A percentile compares a stretch with the other conserved stretches of the same genome.
Conservation (phyloP, 2,888 invertebrate species). For the Protonemura montana region DNA sequence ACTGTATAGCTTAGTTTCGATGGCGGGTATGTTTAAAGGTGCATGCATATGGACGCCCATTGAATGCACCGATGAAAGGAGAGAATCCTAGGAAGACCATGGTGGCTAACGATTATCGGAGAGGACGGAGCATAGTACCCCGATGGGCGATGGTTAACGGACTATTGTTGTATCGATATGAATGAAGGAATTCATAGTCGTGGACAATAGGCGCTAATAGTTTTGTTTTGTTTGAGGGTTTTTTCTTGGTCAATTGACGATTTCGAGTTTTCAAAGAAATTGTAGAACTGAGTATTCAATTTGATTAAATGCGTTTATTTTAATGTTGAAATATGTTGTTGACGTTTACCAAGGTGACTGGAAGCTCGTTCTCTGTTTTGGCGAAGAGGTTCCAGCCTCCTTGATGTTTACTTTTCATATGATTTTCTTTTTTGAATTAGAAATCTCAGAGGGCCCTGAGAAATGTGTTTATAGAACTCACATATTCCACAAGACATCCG, state of each 20-base stretch:
- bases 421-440: no score
- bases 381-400: no score
- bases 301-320: background rate
- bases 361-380: no score
- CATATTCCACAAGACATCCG: no score
- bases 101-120: background rate
- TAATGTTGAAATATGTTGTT: no score
- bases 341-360: no score
- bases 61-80: conserved; percentile 32
- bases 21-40: conserved; percentile 28
- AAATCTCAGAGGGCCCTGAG: no score
- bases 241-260: background rate
- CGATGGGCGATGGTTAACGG: conserved; percentile 22
- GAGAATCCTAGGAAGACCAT: conserved; percentile 18
- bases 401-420: no score
- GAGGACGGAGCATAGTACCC: background rate
- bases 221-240: background rate
- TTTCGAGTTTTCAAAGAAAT: background rate
- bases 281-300: background rate
- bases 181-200: background rate
- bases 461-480: no score
- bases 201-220: background rate
- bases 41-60: background rate
- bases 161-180: background rate
- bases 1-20: background rate